Evolutionary conservation across 2,113 vertebrate species (phyloP).

Genomic region (Tiliqua scincoides): DNA sequence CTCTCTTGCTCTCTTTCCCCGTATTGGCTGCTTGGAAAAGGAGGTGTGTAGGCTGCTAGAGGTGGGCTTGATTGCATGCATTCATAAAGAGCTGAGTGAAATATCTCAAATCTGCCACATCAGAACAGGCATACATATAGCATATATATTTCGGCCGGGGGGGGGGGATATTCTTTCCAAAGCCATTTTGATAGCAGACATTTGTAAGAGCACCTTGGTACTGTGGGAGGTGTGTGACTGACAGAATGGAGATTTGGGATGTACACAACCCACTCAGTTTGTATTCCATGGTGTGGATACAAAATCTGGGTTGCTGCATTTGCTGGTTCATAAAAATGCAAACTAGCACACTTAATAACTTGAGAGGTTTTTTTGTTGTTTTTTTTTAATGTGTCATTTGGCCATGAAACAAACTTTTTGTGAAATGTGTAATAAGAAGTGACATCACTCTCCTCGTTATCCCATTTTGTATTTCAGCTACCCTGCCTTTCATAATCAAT

Average conservation of each 20-base stretch:
- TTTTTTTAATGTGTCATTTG: conserved; percentile 67
- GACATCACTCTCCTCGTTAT: conserved; percentile 67
- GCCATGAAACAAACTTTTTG: conserved; percentile 74
- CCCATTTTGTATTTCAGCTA: conserved; percentile 72
- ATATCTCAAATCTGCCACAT: background rate
- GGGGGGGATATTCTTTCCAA: background rate
- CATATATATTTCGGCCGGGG: background rate
- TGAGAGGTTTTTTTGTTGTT: background rate
- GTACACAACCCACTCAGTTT: conserved; percentile 55
- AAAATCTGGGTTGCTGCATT: conserved; percentile 54
- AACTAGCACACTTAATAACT: conserved; percentile 72
- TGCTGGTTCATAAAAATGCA: conserved; percentile 71
- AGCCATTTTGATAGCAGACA: conserved; percentile 49
- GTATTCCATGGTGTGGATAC: conserved; percentile 54
- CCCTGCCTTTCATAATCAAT: conserved; percentile 74
- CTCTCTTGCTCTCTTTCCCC: background rate
- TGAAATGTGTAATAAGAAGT: conserved; percentile 71
- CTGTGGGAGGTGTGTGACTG: conserved; percentile 30
- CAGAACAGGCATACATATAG: background rate
- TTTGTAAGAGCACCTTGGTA: conserved; percentile 34
- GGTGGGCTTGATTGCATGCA: too few species aligned
- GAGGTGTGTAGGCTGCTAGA: background rate
- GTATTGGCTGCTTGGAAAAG: background rate
- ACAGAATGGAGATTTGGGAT: conserved; percentile 30
- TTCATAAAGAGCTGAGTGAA: background rate